Conservation (phyloP, 2,113 vertebrate species). For the Notothenia coriiceps region DNA sequence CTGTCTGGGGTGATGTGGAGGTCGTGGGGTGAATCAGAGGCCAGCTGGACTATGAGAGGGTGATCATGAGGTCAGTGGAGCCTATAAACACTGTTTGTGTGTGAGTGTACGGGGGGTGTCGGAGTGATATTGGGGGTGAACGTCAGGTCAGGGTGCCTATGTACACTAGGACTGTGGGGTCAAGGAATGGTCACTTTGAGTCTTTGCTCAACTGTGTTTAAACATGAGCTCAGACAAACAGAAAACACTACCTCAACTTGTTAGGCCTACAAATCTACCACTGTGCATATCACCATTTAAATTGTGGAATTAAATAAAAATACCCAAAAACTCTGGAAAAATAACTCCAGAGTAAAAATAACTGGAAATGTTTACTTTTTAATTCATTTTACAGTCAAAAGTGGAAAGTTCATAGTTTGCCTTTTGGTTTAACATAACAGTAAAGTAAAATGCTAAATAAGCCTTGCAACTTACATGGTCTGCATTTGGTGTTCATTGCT, state of each 20-base stretch:
- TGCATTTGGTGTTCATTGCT: no score
- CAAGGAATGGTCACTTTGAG: conserved; percentile 78
- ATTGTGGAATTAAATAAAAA: no score
- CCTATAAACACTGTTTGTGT: conserved; percentile 32
- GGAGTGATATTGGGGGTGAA: conserved; percentile 67
- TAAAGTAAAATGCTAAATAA: no score
- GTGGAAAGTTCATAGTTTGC: no score
- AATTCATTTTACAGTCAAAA: no score
- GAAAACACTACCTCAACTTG: neutral
- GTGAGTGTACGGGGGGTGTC: conserved; percentile 14
- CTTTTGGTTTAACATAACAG: no score
- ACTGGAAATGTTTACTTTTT: no score
- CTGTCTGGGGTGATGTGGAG: conserved; percentile 73
- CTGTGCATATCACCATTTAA: no score
- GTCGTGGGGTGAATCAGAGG: conserved; percentile 88
- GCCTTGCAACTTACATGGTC: no score
- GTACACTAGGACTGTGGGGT: conserved; percentile 65
- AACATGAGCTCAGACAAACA: conserved; percentile 31
- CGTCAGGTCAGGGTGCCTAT: conserved; percentile 83
- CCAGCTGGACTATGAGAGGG: conserved; percentile 79
- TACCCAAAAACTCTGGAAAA: no score
- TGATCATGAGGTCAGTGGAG: conserved; percentile 78
- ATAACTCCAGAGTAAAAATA: no score
- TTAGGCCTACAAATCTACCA: no score
- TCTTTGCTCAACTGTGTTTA: conserved; percentile 24